Evolutionary conservation across 1,140 invertebrate genomes (phyloP), one percentile per base, ranked within the genome.

Genomic region (Ostrea edulis): DNA sequence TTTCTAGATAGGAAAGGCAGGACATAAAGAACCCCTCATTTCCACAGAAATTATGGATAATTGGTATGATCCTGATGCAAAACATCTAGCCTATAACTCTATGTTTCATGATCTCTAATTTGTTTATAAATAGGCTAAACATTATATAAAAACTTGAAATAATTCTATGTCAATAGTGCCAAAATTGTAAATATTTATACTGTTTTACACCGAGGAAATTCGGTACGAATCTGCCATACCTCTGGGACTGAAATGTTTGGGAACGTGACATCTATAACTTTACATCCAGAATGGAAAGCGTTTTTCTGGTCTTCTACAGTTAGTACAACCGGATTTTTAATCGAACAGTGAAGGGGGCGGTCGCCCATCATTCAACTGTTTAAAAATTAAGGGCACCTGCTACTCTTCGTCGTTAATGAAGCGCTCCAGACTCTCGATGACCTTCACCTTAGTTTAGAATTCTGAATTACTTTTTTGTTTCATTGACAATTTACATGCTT

Each of bases 241-340:
- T 93, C 92, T 83, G 92, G 90, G 12, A 90, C 89, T 17, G 91
- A 84, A 52, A 92, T 87, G 87, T 90, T 93, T 83, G 93, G 92
- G 86, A 93, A 93, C 5, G 88, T 90, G 68, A 93, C 81, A 55
- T 93, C 92, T 55, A 93, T 88, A n/a, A 93, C 84, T 90, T 90
- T 92, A 85, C 92, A 93, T 71, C 93, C 93, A 55, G 89, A 90
- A 62, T 90, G 86, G 89, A 91, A 91, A 52, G 87, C 90, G 44
- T 55, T 84, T 77, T 91, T 93, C 20, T 55, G 58, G 54, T 93
- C 91, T 22, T 86, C 90, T 29, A 93, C 87, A 11, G 53, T 89
- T 29, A 92, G 22, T 25, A 68, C 20, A 51, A 93, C 88, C 3
- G 92, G 90, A 71, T 84, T 86, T 62, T 92, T 92, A 25, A 92